Conservation (phyloP, 2,888 invertebrate species). For the Perdita meconis region DNA sequence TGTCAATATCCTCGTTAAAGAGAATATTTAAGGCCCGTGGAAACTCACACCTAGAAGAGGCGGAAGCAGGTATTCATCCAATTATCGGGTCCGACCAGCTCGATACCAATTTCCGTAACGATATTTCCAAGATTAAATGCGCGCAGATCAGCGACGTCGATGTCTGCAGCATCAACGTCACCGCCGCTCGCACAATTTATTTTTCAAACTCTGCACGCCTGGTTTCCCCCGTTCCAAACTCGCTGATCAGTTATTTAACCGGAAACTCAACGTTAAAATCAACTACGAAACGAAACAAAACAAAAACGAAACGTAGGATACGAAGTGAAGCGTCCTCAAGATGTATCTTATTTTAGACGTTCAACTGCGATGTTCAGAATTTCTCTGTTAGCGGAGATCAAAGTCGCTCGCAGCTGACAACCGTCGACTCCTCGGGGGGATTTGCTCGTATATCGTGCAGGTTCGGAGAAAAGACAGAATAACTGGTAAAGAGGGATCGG, state of each 20-base stretch:
- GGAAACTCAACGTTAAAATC: not conserved
- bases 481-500: not conserved
- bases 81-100: conserved; percentile 65
- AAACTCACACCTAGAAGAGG: conserved; percentile 47
- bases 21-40: not conserved
- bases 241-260: not conserved
- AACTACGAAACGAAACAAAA: conserved; percentile 2
- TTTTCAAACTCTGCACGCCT: not conserved
- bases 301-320: not conserved
- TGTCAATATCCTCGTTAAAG: not conserved
- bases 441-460: not conserved
- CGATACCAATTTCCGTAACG: conserved; percentile 72
- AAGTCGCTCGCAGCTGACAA: conserved; percentile 14
- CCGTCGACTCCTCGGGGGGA: conserved; percentile 1
- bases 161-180: not conserved
- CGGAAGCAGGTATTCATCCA: conserved; percentile 68
- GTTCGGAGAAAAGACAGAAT: not conserved
- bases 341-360: conserved; percentile 40
- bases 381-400: conserved; percentile 30
- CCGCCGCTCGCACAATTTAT: not conserved
- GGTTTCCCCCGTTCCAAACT: not conserved
- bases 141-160: conserved; percentile 32
- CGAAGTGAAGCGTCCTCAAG: conserved; percentile 8
- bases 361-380: conserved; percentile 32
- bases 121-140: conserved; percentile 69